Conservation (phyloP, 2,113 vertebrate species). For the Chloroceryle aenea region DNA sequence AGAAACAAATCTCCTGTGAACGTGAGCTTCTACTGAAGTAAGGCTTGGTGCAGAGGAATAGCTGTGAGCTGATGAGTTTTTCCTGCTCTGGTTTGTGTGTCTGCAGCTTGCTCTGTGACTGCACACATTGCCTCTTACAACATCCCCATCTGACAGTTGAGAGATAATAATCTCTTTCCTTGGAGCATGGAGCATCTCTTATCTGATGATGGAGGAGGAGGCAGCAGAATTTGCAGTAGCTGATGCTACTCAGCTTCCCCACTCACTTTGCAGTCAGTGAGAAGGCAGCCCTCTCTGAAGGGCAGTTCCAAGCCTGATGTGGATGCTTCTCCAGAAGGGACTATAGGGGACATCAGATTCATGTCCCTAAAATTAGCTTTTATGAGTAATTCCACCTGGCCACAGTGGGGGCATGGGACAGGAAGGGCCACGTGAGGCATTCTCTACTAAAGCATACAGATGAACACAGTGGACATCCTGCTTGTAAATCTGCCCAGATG, state of each 20-base stretch:
- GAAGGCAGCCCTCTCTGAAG: background rate
- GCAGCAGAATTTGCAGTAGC: background rate
- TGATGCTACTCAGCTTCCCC: background rate
- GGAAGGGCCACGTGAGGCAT: background rate
- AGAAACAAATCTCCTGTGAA: background rate
- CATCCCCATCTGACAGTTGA: background rate
- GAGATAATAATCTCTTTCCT: background rate
- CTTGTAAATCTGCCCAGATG: background rate
- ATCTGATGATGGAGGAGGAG: background rate
- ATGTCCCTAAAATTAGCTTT: background rate
- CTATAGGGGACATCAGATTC: background rate
- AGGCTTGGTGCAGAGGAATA: background rate
- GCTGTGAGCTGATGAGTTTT: background rate
- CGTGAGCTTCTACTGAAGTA: background rate
- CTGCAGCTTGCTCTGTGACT: background rate
- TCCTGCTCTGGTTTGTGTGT: background rate
- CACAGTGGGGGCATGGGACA: background rate
- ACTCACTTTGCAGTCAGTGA: background rate
- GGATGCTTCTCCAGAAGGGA: background rate
- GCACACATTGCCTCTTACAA: rapidly evolving
- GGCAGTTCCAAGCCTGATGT: background rate
- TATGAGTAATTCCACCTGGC: background rate
- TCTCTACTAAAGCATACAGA: background rate
- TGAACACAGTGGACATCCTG: background rate
- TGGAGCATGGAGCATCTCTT: background rate